Evolutionary conservation across 2,113 vertebrate species (phyloP), one percentile per base, ranked within the genome.

Genomic region (Seriola aureovittata): DNA sequence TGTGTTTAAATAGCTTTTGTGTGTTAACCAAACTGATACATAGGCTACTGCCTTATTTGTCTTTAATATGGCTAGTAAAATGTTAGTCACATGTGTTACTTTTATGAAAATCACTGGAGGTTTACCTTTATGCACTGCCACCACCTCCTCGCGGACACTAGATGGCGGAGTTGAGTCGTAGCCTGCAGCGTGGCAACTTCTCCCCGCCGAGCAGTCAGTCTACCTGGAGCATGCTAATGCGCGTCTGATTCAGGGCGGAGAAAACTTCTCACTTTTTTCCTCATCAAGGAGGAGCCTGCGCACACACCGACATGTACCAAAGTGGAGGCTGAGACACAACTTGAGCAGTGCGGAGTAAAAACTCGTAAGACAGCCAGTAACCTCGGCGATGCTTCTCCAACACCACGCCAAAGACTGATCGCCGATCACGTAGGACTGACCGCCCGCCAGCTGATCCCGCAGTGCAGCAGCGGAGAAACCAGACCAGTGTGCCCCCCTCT

Each of bases 201-300:
- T 32, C 63, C 48, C 55, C 13, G 5, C 13, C 55, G 12, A 29
- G 63, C 60, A 73, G 63, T 12, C 54, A 36, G 62, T 89, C 81
- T 91, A 95, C 94, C 95, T 95, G 95, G 78, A 78, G 71, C 87
- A 84, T 80, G 71, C 88, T 90, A 70, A 89, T 89, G 58, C 50
- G 72, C 69, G 34, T 86, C 76, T 71, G 55, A 60, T 75, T 76
- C 80, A 81, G 92, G 94, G 94, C 89, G 95, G 95, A 91, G 91
- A 72, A 52, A 86, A 88, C 74, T 78, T 75, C 40, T 85, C 78
- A 72, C 71, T 89, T 84, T 80, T 79, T 82, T 19, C 4, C 13
- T 72, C 34, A 72, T 75, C 65, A 66, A 92, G 94, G 95, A 93
- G 95, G 94, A 94, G 95, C 91, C 75, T 88, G 54, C 72, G 85